Conservation (phyloP, 2,797 vertebrate genomes). For the Syngnathus acus region DNA sequence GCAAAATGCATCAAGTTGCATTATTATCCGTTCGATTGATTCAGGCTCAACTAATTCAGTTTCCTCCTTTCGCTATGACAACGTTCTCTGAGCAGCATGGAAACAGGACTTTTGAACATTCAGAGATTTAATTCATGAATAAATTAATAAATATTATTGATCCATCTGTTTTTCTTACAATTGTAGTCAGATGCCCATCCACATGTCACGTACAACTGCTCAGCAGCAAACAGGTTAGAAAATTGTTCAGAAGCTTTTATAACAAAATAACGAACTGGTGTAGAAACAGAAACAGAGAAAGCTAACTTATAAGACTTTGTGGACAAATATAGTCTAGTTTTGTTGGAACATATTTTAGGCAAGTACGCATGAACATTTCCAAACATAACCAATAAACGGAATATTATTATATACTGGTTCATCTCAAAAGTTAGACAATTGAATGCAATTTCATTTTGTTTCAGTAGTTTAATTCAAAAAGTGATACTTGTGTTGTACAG, state of each 20-base stretch:
- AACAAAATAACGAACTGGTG: not conserved
- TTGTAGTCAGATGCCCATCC: too few species aligned
- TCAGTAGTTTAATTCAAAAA: not conserved
- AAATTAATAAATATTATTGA: not conserved
- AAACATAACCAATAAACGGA: not conserved
- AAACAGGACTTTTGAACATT: too few species aligned
- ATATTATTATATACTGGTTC: not conserved
- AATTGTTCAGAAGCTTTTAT: not conserved
- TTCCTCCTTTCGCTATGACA: too few species aligned
- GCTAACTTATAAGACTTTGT: too few species aligned
- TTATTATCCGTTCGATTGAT: too few species aligned
- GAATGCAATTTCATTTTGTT: not conserved
- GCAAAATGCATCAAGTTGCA: not conserved
- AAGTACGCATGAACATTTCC: too few species aligned
- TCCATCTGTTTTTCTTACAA: not conserved
- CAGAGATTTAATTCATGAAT: not conserved
- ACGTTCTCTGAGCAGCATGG: too few species aligned
- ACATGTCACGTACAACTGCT: not conserved
- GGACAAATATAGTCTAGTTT: too few species aligned
- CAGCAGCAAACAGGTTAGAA: not conserved
- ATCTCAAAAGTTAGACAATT: not conserved
- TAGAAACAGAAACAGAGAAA: too few species aligned
- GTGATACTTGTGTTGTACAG: not conserved
- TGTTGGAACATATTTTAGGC: too few species aligned
- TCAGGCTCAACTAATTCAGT: too few species aligned